Percentiles rank a stretch among this genome's conserved stretches.
Evolutionary conservation across 1,140 invertebrate species (phyloP).

Genomic region (Hyles vespertilio): DNA sequence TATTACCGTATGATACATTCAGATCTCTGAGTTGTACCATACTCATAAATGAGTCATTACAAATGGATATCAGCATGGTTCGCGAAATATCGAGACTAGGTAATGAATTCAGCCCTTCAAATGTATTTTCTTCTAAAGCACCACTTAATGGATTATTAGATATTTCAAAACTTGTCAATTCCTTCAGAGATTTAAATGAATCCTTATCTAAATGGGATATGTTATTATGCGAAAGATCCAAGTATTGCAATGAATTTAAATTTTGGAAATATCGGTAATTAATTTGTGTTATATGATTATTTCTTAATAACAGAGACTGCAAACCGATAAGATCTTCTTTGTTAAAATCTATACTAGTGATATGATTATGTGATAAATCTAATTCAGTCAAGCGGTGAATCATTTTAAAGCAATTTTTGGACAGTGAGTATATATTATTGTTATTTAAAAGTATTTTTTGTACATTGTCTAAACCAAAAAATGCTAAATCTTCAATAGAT

Average conservation of each 20-base stretch:
- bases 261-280: constrained; percentile 24
- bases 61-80: constrained; percentile 28
- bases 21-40: constrained; percentile 40
- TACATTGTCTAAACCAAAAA: constrained; percentile 32
- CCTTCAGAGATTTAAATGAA: constrained; percentile 32
- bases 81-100: constrained; percentile 42
- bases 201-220: constrained; percentile 34
- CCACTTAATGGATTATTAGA: constrained; percentile 37
- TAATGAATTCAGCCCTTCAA: constrained; percentile 34
- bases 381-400: constrained; percentile 28
- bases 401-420: constrained; percentile 32
- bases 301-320: constrained; percentile 21
- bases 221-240: constrained; percentile 50
- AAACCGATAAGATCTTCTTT: constrained; percentile 31
- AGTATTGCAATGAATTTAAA: constrained; percentile 29
- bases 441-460: constrained; percentile 33
- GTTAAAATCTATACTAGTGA: constrained; percentile 34
- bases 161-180: constrained; percentile 35
- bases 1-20: constrained; percentile 40
- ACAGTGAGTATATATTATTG: constrained; percentile 37
- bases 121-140: constrained; percentile 30
- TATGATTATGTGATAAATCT: constrained; percentile 46
- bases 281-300: constrained; percentile 36
- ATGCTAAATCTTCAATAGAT: constrained; percentile 40
- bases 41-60: constrained; percentile 44